Evolutionary conservation across 2,888 invertebrate genomes (phyloP), one percentile per base, ranked within the genome.

Genomic region (Eristalis arbustorum): DNA sequence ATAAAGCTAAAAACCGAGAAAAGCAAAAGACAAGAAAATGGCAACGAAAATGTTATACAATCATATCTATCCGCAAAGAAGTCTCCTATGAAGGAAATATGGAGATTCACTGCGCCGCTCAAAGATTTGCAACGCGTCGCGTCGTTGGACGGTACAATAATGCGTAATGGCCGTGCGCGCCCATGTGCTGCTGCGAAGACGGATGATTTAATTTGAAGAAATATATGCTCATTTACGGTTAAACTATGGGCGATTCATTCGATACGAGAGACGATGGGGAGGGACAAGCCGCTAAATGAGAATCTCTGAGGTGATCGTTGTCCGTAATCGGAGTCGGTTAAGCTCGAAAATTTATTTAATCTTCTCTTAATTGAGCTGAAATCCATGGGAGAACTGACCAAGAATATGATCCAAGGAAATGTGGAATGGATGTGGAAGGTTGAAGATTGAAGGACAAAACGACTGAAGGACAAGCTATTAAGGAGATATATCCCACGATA

Each of bases 31-130:
- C 11, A 57, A 80, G 77, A 81, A 85, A 85, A 81, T 74, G 82
- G 42, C 69, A 82, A 77, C 77, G 73, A 78, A 81, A 81, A 82
- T 77, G 73, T 81, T 81, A 77, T 81, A 81, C 84, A 81, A 85
- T 49, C 73, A 72, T 64, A 74, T 74, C 76, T 78, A 77, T 81
- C 66, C 66, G 57, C 81, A 81, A 78, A 81, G 74, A 71, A 69
- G 81, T 85, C 73, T 85, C 62, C 62, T 57, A 73, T 74, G 66
- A 71, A 62, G 69, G 14, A 85, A 69, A 79, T 77, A 85, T 85
- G 67, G 67, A 77, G 69, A 81, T 85, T 18, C 49, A 49, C 49
- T 49, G 49, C 49, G 49, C n/a, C 8, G 18, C 49, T 49, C 49
- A 5, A 8, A 49, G 49, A 49, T 18, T 18, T 49, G 49, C 49